These are phyloP conservation scores for Harpalus rubripes DNA, from an alignment of 2,888 invertebrate genomes.

Conservation along the genomic window DNA sequence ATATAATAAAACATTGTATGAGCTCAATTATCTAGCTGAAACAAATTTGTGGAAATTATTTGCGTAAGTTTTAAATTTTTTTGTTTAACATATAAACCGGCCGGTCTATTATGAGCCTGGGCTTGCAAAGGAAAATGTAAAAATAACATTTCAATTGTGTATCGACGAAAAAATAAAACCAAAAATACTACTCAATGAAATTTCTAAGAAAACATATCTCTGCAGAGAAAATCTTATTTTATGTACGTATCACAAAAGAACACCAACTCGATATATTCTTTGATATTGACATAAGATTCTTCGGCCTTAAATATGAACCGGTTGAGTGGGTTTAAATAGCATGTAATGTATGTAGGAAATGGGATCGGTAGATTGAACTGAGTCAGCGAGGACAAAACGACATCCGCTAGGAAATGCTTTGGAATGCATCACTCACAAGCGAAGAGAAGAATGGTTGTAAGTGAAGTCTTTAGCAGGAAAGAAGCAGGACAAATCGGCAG, in stretches of 20 bases:
- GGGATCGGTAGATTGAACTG: not conserved
- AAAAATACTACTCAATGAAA: no score
- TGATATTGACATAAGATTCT: not conserved
- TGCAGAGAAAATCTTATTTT: not conserved
- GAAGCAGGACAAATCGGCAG: constrained; percentile 8
- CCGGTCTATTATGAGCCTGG: no score
- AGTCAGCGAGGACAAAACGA: not conserved
- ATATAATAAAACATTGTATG: no score
- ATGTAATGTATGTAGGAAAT: constrained; percentile 1
- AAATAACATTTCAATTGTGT: no score
- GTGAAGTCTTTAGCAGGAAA: not conserved
- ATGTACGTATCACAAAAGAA: not conserved
- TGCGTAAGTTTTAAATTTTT: no score
- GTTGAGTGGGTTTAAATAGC: not conserved
- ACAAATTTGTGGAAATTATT: no score
- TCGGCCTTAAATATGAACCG: not conserved
- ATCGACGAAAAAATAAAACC: no score
- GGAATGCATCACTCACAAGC: not conserved
- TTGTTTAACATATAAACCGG: no score
- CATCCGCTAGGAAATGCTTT: not conserved
- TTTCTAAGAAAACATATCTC: no score
- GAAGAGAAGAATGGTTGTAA: not conserved
- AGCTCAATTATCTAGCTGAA: no score
- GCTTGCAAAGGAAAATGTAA: no score
- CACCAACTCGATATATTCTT: not conserved